These are phyloP conservation scores for Neofelis nebulosa DNA, from an alignment of 2,113 vertebrate genomes.

Conservation along the genomic window DNA sequence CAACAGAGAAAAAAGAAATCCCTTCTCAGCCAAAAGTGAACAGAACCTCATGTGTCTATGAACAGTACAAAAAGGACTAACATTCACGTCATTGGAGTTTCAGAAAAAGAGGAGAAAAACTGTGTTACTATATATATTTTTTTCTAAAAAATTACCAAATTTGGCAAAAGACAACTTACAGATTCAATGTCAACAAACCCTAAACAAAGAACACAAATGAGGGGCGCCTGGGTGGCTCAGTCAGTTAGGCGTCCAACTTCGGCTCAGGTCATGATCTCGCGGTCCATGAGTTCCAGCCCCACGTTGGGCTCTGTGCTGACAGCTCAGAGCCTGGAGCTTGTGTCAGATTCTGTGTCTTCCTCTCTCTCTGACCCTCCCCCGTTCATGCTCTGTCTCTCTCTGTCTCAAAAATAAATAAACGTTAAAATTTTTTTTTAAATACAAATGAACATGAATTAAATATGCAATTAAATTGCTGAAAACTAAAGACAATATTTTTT, in stretches of 20 bases:
- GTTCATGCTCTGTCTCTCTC: too few relatives aligned
- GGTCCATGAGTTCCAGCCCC: too few relatives aligned
- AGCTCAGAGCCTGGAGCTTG: too few relatives aligned
- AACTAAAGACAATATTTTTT: background rate
- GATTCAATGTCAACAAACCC: background rate
- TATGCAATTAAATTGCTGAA: background rate
- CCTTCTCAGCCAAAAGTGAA: background rate
- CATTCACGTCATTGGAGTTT: background rate
- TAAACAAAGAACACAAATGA: background rate
- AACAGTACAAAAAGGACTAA: background rate
- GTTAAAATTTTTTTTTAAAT: background rate
- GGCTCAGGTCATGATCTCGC: too few relatives aligned
- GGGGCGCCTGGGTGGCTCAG: too few relatives aligned
- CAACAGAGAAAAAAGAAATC: background rate
- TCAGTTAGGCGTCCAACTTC: too few relatives aligned
- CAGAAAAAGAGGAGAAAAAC: background rate
- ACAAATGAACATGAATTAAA: background rate
- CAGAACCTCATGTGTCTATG: background rate
- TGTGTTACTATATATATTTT: background rate
- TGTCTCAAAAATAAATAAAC: too few relatives aligned
- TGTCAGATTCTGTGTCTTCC: too few relatives aligned
- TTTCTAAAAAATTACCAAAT: background rate
- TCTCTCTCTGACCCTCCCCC: too few relatives aligned
- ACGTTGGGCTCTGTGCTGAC: too few relatives aligned
- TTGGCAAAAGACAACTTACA: background rate